phyloP scores from a whole-genome alignment of 2,888 invertebrate genomes.

The Tillus elongatus region DNA sequence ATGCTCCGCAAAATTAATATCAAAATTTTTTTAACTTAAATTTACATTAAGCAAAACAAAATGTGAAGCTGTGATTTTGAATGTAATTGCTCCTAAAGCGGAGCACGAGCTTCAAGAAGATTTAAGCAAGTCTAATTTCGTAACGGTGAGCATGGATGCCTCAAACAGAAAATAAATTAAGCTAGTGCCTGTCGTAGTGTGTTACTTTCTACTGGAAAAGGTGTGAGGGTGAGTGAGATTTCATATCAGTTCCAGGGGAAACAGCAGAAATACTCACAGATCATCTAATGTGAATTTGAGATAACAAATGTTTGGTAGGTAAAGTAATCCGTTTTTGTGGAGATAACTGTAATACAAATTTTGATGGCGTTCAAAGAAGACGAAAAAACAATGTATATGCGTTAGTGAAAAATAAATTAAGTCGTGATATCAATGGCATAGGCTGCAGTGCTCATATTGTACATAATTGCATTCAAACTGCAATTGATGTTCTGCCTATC shows the following conservation, averaged over 20 bases:
- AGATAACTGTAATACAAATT: conserved; percentile 18
- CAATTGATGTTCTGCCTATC: conserved; percentile 28
- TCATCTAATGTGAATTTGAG: conserved; percentile 1
- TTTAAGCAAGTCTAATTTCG: conserved; percentile 19
- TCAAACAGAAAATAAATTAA: conserved; percentile 25
- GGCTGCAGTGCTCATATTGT: conserved; percentile 32
- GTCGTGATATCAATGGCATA: conserved; percentile 20
- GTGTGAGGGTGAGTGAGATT: conserved; percentile 19
- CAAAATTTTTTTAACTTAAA: too few relatives aligned
- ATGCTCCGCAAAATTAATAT: conserved; percentile 13
- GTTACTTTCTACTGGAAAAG: conserved; percentile 24
- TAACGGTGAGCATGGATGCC: conserved; percentile 23
- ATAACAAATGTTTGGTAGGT: conserved; percentile 10
- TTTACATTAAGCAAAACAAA: too few relatives aligned
- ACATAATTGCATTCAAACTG: conserved; percentile 30
- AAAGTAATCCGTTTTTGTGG: conserved; percentile 16
- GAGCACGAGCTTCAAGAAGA: conserved; percentile 17
- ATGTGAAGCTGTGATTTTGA: conserved; percentile 13
- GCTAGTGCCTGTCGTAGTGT: conserved; percentile 26
- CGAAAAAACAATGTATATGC: conserved; percentile 16
- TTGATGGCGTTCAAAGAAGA: conserved; percentile 14
- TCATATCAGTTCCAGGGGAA: conserved; percentile 12
- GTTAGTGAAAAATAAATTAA: conserved; percentile 17
- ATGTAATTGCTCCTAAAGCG: conserved; percentile 13
- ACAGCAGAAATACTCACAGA: conserved; percentile 11